phyloP scores from a whole-genome alignment of 2,888 invertebrate species.

The Erebia aethiops region DNA sequence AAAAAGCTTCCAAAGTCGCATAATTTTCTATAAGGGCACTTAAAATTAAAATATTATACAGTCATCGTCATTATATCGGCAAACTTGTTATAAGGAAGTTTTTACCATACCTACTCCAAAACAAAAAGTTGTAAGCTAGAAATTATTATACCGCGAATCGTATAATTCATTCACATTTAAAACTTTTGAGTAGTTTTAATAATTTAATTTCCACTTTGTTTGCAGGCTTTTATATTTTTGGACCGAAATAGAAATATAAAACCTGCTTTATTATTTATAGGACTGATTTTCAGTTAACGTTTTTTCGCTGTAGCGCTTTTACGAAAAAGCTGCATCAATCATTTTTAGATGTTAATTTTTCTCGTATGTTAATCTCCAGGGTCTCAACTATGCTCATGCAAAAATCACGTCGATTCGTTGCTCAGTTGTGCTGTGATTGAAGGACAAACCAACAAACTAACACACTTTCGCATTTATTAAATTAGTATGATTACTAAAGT shows the following conservation, averaged over 20 bases:
- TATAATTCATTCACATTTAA: conserved; percentile 32
- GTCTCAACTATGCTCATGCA: too few relatives aligned
- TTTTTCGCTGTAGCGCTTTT: too few relatives aligned
- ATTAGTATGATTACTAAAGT: too few relatives aligned
- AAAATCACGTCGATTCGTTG: too few relatives aligned
- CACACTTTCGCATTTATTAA: too few relatives aligned
- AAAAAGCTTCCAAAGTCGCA: too few relatives aligned
- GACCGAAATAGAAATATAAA: neutral
- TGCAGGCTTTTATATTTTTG: conserved; percentile 16
- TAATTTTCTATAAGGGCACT: conserved; percentile 9
- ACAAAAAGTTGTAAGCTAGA: conserved; percentile 36
- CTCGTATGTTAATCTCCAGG: too few relatives aligned
- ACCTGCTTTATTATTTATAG: neutral
- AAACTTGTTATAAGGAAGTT: conserved; percentile 36
- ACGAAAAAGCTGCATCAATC: too few relatives aligned
- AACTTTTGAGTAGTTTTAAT: conserved; percentile 34
- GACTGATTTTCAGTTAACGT: neutral
- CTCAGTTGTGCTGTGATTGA: too few relatives aligned
- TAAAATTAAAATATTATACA: conserved; percentile 24
- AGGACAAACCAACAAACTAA: too few relatives aligned
- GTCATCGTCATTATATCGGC: conserved; percentile 11
- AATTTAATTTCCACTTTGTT: conserved; percentile 25
- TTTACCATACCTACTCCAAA: conserved; percentile 32
- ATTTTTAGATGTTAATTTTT: too few relatives aligned
- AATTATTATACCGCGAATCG: conserved; percentile 32